Evolutionary conservation across 2,797 vertebrate genomes (phyloP).

Genomic region (Lagodon rhomboides): DNA sequence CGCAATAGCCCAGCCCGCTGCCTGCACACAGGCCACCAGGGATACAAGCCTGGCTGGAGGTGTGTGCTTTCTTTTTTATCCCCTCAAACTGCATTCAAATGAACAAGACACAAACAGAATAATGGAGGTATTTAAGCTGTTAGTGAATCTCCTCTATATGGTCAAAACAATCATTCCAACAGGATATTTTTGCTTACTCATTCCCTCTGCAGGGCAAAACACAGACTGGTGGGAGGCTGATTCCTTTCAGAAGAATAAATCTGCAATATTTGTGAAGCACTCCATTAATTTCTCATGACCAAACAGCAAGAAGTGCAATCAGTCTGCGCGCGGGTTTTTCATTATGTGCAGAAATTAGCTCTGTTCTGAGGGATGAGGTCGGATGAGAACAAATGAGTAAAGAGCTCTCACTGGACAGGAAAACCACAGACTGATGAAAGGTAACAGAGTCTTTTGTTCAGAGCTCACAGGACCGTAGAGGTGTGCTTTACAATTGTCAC

Average conservation of each 20-base stretch:
- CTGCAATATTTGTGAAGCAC: conserved; percentile 65
- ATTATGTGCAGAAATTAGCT: conserved; percentile 73
- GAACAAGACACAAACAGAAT: conserved; percentile 39
- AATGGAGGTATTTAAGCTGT: conserved; percentile 37
- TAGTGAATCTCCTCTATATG: conserved; percentile 41
- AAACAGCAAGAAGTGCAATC: conserved; percentile 71
- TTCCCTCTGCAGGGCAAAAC: conserved; percentile 60
- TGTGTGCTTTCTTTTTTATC: conserved; percentile 22
- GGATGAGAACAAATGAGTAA: conserved; percentile 64
- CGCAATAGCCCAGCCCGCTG: conserved; percentile 21
- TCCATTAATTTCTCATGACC: conserved; percentile 73
- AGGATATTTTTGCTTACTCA: conserved; percentile 58
- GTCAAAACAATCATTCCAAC: conserved; percentile 53
- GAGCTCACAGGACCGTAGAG: conserved; percentile 55
- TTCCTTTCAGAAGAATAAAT: conserved; percentile 65
- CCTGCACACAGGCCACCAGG: conserved; percentile 35
- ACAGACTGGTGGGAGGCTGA: conserved; percentile 65
- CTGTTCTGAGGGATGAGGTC: conserved; percentile 63
- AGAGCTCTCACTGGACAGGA: conserved; percentile 52
- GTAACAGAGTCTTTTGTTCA: conserved; percentile 66
- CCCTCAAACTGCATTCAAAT: conserved; percentile 46
- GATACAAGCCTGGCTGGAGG: conserved; percentile 39
- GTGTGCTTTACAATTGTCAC: conserved; percentile 69
- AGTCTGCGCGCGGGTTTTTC: conserved; percentile 60
- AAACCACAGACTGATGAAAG: conserved; percentile 62